Base-by-base conservation (phyloP, 2,888 invertebrate genomes). In the Monoplex corrugatus region DNA sequence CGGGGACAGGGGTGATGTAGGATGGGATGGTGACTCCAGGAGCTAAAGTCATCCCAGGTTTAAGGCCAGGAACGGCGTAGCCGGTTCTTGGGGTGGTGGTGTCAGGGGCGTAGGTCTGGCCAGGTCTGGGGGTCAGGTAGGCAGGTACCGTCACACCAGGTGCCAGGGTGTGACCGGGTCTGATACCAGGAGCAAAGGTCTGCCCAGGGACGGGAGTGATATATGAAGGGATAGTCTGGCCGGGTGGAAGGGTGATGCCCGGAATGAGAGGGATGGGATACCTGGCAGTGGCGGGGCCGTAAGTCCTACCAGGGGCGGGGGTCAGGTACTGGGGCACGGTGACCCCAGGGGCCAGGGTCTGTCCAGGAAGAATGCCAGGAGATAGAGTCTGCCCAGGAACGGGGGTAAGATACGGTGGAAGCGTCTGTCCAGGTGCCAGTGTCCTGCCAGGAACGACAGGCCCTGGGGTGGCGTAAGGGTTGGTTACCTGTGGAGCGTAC, bases 111-210 rank as follows among this genome's bases (percentile, higher is more conserved):
- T 89, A 92, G 45, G 45, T 83, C 32, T 45, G 83, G 3, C 92
- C 91, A 84, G 92, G 92, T n/a, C 87, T 91, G 68, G 92, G 92
- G 35, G 93, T 93, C 78, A 92, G 92, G 44, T 91, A 38, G 44
- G 5, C 38, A 3, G 63, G 87, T 13, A 87, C 35, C 8, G 93
- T 93, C 35, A 84, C 68, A 6, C 92, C 92, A 86, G 92, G 92
- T 40, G 89, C 91, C 72, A 92, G 91, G n/a, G 93, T 93, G 23
- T 86, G 75, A 5, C 92, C 91, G 86, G 92, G 92, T 38, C 16
- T 78, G 68, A 63, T 80, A 84, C 87, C 75, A 10, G 87, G 63
- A 89, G 75, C 75, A 92, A 92, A 44, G 57, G 92, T 93, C 89
- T 91, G 91, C 0, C 92, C 92, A 57, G 92, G 91, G 10, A 28